These are phyloP conservation scores for Sanderia malayensis DNA, from an alignment of 30 jellyfish, hydroid and myxozoan genomes.

Conservation along the genomic window DNA sequence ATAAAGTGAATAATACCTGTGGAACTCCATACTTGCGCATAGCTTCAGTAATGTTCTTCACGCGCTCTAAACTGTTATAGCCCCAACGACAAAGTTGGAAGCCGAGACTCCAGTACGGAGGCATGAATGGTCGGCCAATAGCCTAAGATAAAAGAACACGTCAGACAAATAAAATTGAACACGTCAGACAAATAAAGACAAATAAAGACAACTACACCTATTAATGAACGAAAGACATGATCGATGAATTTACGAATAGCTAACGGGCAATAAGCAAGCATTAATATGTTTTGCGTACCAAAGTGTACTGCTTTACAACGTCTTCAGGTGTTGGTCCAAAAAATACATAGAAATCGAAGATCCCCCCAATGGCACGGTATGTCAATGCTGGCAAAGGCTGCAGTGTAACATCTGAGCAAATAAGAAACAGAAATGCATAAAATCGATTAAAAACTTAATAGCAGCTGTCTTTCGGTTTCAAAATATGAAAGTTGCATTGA, in stretches of 20 bases:
- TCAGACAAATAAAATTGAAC: too few species aligned
- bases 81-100: slow-evolving; percentile 98
- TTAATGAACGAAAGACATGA: too few species aligned
- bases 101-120: slow-evolving; percentile 99
- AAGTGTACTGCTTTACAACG: slow-evolving; percentile 86
- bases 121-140: slow-evolving; percentile 95
- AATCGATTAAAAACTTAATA: too few species aligned
- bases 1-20: slow-evolving; percentile 75
- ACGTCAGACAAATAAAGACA: too few species aligned
- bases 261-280: too few species aligned
- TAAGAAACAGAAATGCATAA: too few species aligned
- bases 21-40: slow-evolving; percentile 85
- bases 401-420: slow-evolving; percentile 71
- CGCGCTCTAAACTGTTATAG: slow-evolving; percentile 87
- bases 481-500: too few species aligned
- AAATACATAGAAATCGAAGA: slow-evolving; percentile 79
- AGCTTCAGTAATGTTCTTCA: slow-evolving; percentile 69
- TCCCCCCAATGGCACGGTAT: slow-evolving; percentile 95
- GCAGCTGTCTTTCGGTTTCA: too few species aligned
- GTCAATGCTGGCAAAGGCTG: slow-evolving; percentile 98
- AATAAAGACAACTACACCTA: too few species aligned
- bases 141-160: slow-evolving; percentile 50
- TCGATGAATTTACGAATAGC: too few species aligned
- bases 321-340: slow-evolving; percentile 97
- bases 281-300: too few species aligned